Base-by-base conservation (phyloP, 2,797 vertebrate species). In the Anas acuta region DNA sequence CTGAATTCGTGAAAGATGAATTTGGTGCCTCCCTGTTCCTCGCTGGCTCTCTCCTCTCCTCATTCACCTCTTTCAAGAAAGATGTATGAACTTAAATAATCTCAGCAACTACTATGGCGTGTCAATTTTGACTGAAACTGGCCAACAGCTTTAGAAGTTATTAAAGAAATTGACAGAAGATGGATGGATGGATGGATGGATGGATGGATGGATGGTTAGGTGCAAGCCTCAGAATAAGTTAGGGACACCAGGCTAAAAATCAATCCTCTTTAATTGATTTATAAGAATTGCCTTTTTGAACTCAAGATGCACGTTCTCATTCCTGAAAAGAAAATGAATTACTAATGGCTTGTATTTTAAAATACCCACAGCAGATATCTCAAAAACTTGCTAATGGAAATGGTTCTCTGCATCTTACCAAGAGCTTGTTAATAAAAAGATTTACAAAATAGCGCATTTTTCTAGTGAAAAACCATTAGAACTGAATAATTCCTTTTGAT, bases 121-220 rank as follows among this genome's bases (percentile, higher is more conserved):
- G 58, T 66, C 66, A 88, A 47, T 75, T 91, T 92, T 76, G 70
- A 88, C n/a, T 4, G 3, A 84, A 92, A 95, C 43, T 76, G 80
- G 66, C 21, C 85, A 93, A 90, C n/a, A 95, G 62, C 47, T 93
- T 95, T 64, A 86, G 66, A 91, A 75, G 62, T 84, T 88, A 91
- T 85, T 93, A 74, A 85, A 85, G 61, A 54, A 77, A 74, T 0
- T 10, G 51, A 58, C n/a, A 61, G 67, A 93, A 93, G 54, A 91
- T 64, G 51, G 37, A 53, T 53, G 51, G 61, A 92, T 80, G 35
- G 77, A 95, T 73, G 70, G 70, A 91, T 62, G 51, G 37, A 51
- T 51, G 49, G 61, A 92, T 53, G 51, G 61, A 92, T 80, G 35
- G 78, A 92, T 80, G 35, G 78, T 43, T 37, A 75, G 41, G 66